Conservation (phyloP, 2,797 vertebrate genomes). For the Distichodus sexfasciatus region DNA sequence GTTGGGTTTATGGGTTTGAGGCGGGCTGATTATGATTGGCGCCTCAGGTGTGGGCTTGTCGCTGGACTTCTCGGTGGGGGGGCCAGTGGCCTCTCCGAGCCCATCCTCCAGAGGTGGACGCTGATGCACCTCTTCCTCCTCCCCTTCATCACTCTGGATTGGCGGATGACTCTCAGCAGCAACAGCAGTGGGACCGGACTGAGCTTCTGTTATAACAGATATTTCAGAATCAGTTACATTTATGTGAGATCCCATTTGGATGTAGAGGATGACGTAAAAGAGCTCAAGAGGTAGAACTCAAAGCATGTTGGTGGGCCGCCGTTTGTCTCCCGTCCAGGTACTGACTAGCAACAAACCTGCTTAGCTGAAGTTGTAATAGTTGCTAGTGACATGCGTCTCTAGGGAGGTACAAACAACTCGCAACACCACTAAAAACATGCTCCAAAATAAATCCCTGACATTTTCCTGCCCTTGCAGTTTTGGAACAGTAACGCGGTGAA, state of each 20-base stretch:
- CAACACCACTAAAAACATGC: neutral
- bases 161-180: conserved; percentile 51
- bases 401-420: too few relatives aligned
- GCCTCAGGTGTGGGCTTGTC: conserved; percentile 81
- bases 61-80: conserved; percentile 52
- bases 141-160: conserved; percentile 74
- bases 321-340: too few relatives aligned
- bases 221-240: neutral
- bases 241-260: too few relatives aligned
- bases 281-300: too few relatives aligned
- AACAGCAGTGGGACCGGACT: conserved; percentile 51
- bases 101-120: conserved; percentile 49
- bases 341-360: too few relatives aligned
- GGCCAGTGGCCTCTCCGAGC: conserved; percentile 17
- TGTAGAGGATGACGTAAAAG: too few relatives aligned
- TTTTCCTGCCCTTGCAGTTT: neutral
- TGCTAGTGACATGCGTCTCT: too few relatives aligned
- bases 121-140: conserved; percentile 59
- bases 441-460: neutral
- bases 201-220: conserved; percentile 62
- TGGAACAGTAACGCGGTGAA: neutral
- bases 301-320: too few relatives aligned
- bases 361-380: too few relatives aligned
- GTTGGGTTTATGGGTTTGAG: conserved; percentile 86
- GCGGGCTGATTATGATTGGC: conserved; percentile 92